These are phyloP conservation scores for Chloropsis cyanopogon DNA, from an alignment of 2,113 vertebrate species.

Conservation along the genomic window DNA sequence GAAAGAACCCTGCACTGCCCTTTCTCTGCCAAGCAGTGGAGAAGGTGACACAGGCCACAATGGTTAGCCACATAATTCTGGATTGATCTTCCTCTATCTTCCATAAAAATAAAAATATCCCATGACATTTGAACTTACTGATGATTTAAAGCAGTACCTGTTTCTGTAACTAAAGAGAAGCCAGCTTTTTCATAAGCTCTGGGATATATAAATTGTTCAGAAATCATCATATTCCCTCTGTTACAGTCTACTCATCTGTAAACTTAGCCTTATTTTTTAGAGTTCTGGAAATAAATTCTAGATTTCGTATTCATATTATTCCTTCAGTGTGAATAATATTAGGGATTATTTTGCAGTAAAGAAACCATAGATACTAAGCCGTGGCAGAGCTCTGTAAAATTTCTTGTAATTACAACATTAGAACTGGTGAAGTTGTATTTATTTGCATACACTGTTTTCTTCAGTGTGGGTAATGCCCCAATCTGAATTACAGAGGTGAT, in stretches of 20 bases:
- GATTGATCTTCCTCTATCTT: neutral
- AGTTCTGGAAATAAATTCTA: neutral
- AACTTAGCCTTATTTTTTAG: neutral
- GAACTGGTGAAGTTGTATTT: neutral
- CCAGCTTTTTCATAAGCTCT: neutral
- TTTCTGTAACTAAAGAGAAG: neutral
- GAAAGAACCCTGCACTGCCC: neutral
- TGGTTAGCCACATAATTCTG: neutral
- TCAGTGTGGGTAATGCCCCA: neutral
- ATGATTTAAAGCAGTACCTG: neutral
- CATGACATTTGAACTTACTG: neutral
- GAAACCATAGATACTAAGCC: neutral
- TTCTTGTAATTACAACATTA: neutral
- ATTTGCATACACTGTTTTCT: neutral
- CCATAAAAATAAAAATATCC: neutral
- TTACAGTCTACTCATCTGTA: neutral
- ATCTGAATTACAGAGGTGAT: neutral
- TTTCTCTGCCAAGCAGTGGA: neutral
- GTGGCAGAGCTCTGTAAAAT: neutral
- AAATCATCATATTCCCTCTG: neutral
- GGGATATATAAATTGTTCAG: neutral
- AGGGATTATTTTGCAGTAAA: neutral
- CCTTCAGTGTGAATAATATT: neutral
- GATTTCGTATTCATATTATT: neutral
- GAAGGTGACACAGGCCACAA: neutral